Evolutionary conservation across 2,888 invertebrate genomes (phyloP).

Genomic region (Apocheima hispidaria): DNA sequence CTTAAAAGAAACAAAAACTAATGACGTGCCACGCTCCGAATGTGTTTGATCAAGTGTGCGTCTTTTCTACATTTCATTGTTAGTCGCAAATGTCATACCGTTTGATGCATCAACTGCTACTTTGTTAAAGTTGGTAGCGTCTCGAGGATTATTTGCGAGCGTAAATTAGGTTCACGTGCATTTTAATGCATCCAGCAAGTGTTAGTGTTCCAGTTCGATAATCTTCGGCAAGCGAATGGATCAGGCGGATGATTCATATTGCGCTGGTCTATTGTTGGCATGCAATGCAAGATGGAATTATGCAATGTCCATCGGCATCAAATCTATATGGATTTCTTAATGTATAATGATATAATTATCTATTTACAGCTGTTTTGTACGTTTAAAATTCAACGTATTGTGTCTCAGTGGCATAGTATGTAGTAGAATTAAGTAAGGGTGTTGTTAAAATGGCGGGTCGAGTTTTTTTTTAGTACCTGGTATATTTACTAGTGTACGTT

Average conservation of each 20-base stretch:
- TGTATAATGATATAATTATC: too few relatives aligned
- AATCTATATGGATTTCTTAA: too few relatives aligned
- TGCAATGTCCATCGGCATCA: constrained; percentile 73
- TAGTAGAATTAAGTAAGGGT: too few relatives aligned
- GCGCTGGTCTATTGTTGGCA: constrained; percentile 81
- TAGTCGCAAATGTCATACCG: constrained; percentile 77
- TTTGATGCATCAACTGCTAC: constrained; percentile 82
- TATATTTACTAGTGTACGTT: too few relatives aligned
- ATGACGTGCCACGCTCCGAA: neutral
- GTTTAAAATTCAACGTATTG: too few relatives aligned
- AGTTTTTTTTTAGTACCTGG: too few relatives aligned
- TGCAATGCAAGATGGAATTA: constrained; percentile 76
- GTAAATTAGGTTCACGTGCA: constrained; percentile 85
- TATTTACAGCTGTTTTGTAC: too few relatives aligned
- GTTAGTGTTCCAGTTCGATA: constrained; percentile 84
- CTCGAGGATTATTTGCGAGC: constrained; percentile 70
- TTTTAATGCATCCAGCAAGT: constrained; percentile 83
- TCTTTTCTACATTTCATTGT: constrained; percentile 37
- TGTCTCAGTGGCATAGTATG: too few relatives aligned
- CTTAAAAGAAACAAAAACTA: too few relatives aligned
- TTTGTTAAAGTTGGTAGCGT: constrained; percentile 76
- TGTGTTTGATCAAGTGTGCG: constrained; percentile 9
- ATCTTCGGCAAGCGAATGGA: constrained; percentile 80
- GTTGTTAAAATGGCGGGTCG: too few relatives aligned
- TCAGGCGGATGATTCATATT: constrained; percentile 83